A percentile compares a stretch with the other conserved stretches of the same genome.
Evolutionary conservation across 2,113 vertebrate species (phyloP).

Genomic region (Cygnus atratus): DNA sequence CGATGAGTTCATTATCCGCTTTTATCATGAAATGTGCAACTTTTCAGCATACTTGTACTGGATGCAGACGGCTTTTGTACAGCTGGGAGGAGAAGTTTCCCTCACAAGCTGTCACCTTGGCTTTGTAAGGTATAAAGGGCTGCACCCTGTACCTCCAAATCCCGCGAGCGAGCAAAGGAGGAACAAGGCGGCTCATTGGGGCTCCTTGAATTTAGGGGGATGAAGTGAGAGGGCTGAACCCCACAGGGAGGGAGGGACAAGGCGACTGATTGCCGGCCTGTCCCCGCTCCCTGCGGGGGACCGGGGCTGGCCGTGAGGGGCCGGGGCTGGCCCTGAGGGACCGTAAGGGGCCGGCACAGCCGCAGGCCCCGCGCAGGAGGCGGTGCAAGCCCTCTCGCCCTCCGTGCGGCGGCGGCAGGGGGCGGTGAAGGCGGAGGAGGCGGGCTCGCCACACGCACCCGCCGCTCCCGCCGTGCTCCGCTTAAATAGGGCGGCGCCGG

Average conservation of each 20-base stretch:
- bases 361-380: background rate
- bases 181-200: no score
- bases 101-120: background rate
- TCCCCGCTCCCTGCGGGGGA: no score
- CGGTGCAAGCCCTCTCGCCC: background rate
- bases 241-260: no score
- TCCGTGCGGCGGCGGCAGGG: background rate
- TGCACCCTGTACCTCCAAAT: no score
- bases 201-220: no score
- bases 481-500: slow-evolving; percentile 46
- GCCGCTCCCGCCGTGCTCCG: background rate
- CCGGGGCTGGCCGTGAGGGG: no score
- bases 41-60: background rate
- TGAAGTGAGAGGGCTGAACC: no score
- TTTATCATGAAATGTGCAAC: accelerated
- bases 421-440: background rate
- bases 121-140: accelerated
- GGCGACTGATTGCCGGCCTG: no score
- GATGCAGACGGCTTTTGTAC: background rate
- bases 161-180: no score
- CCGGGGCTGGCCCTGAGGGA: no score
- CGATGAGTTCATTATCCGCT: background rate
- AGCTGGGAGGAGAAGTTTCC: background rate
- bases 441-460: background rate
- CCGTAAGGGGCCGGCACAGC: no score